These are phyloP conservation scores for Enteromius viviparus DNA, from an alignment of 2,797 vertebrate species.

Conservation along the genomic window DNA sequence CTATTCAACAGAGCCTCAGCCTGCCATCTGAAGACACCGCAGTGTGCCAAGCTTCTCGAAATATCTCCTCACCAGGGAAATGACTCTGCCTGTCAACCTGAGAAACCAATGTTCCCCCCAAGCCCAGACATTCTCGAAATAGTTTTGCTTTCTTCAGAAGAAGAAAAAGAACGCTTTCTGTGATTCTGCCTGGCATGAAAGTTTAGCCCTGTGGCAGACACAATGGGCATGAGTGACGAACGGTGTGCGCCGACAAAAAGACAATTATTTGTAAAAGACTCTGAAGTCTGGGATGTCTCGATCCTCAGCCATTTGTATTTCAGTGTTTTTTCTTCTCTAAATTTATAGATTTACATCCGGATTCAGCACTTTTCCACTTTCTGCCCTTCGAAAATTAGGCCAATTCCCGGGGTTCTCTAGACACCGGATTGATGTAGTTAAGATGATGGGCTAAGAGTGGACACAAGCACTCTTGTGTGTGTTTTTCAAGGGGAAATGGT, in stretches of 20 bases:
- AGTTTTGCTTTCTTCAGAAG: conserved; percentile 57
- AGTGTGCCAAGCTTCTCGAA: conserved; percentile 57
- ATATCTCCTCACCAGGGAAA: conserved; percentile 65
- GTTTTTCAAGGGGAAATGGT: conserved; percentile 12
- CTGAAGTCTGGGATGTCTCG: conserved; percentile 13
- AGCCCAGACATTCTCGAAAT: conserved; percentile 60
- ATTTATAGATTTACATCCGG: conserved; percentile 15
- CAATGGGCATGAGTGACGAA: conserved; percentile 45
- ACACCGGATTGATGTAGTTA: conserved; percentile 27
- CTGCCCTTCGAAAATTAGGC: conserved; percentile 37
- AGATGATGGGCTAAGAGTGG: conserved; percentile 22
- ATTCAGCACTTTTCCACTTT: conserved; percentile 17
- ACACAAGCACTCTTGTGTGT: conserved; percentile 30
- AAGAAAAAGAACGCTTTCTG: conserved; percentile 47
- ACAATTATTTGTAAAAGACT: conserved; percentile 43
- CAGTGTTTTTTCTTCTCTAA: conserved; percentile 4
- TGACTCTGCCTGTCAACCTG: conserved; percentile 62
- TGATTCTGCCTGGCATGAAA: conserved; percentile 58
- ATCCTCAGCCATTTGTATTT: conserved; percentile 29
- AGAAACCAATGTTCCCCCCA: conserved; percentile 58
- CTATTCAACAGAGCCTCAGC: conserved; percentile 53
- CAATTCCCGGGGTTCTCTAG: not conserved
- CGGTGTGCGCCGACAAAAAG: conserved; percentile 39
- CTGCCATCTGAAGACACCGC: conserved; percentile 60
- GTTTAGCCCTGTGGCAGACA: conserved; percentile 54